Conservation (phyloP, 2,888 invertebrate species). For the Thelaira solivaga region DNA sequence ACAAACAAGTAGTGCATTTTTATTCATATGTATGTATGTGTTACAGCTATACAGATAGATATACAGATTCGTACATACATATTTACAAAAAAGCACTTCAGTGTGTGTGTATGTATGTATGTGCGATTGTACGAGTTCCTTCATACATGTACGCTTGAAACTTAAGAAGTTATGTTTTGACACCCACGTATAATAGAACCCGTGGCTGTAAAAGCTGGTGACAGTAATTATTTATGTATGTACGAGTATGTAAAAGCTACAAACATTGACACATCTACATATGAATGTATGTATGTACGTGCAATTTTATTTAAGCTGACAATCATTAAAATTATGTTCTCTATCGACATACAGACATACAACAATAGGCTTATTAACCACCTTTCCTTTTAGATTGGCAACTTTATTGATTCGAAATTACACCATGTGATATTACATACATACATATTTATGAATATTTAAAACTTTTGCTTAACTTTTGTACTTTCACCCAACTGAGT, state of each 20-base stretch:
- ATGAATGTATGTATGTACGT: too few relatives aligned
- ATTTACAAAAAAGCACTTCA: background rate
- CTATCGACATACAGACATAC: too few relatives aligned
- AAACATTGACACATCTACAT: conserved; percentile 26
- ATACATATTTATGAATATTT: too few relatives aligned
- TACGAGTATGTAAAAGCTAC: too few relatives aligned
- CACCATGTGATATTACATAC: too few relatives aligned
- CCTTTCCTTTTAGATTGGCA: too few relatives aligned
- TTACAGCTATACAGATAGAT: background rate
- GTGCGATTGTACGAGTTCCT: background rate
- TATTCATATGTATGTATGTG: background rate
- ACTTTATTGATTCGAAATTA: too few relatives aligned
- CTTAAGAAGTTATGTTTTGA: conserved; percentile 54
- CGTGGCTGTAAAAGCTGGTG: conserved; percentile 42
- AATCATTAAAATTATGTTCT: too few relatives aligned
- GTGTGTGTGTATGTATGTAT: background rate
- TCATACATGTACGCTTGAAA: conserved; percentile 21
- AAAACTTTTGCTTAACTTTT: too few relatives aligned
- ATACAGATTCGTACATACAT: background rate
- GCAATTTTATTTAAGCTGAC: too few relatives aligned
- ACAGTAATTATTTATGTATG: conserved; percentile 58
- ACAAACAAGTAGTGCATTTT: background rate
- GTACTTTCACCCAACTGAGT: too few relatives aligned
- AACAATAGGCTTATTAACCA: too few relatives aligned
- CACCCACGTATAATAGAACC: conserved; percentile 53